Base-by-base conservation (phyloP, 1,140 invertebrate genomes). In the Bombus cullumanus region DNA sequence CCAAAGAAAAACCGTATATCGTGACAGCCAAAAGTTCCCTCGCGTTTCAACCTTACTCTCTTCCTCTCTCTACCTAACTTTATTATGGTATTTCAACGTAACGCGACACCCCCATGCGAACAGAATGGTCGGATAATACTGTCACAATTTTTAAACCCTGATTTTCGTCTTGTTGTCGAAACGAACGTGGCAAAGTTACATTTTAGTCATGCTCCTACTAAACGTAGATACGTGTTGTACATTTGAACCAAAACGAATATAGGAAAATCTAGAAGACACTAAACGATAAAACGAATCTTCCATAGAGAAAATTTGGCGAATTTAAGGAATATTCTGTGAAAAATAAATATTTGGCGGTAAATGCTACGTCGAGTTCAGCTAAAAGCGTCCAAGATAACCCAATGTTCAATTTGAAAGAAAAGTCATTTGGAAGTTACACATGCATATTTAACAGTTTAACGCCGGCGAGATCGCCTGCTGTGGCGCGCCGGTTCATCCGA, bases 391-490 rank as follows among this genome's bases (percentile, higher is more conserved):
- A n/a, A 37, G 43, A 39, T 81, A 71, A 81, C 59, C 47, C 66
- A 22, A 72, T 22, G 66, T 41, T 31, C 13, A 39, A 59, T 59
- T 31, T 2, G 9, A 39, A 39, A 31, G 66, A 41, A 57, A 57
- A 73, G 37, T 81, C 28, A 59, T 74, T 79, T 62, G 68, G 43
- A 28, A 57, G 81, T 47, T 34, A 69, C 74, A 47, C 31, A n/a
- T 84, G 53, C 71, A 81, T 89, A 88, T 88, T 76, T 86, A 78
- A 78, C 66, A 86, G 83, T 82, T 81, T 86, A 88, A 88, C 80
- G 69, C 41, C 5, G 53, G n/a, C 69, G 31, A 59, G 71, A 53
- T 34, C 22, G 15, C 57, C 47, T 12, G 76, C n/a, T 13, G n/a
- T 0, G 64, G 15, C n/a, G 31, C 13, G 31, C 6, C 31, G 66